phyloP scores from a whole-genome alignment of 2,888 invertebrate species.

The Mesochorus sp. region DNA sequence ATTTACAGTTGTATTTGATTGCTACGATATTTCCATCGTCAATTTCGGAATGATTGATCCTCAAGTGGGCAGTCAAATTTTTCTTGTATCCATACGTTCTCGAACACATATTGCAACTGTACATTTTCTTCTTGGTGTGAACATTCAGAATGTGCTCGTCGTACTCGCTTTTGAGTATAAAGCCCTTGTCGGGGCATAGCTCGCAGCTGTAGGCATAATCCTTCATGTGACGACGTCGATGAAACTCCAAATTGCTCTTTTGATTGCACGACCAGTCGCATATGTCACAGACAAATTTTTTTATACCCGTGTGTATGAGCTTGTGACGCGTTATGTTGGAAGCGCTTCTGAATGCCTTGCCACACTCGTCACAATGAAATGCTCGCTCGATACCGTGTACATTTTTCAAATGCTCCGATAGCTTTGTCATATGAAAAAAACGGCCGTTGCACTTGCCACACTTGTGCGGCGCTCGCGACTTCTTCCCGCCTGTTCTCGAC shows the following conservation, averaged over 20 bases:
- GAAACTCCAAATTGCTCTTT: conserved; percentile 74
- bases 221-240: conserved; percentile 72
- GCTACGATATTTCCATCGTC: not conserved
- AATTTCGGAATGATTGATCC: conserved; percentile 68
- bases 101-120: conserved; percentile 73
- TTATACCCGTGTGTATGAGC: conserved; percentile 73
- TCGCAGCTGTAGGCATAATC: conserved; percentile 74
- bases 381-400: conserved; percentile 74
- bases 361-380: conserved; percentile 75
- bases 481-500: conserved; percentile 61
- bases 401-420: conserved; percentile 79
- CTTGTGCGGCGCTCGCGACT: conserved; percentile 70
- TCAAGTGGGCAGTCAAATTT: conserved; percentile 74
- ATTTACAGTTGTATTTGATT: conserved; percentile 67
- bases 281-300: conserved; percentile 72
- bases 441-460: conserved; percentile 75
- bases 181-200: conserved; percentile 71
- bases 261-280: conserved; percentile 74
- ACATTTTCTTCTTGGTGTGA: conserved; percentile 70
- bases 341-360: conserved; percentile 72
- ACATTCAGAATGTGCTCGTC: conserved; percentile 72
- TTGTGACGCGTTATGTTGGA: conserved; percentile 77
- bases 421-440: conserved; percentile 76
- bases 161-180: conserved; percentile 71
- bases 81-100: conserved; percentile 75